Base-by-base conservation (phyloP, 2,888 invertebrate genomes). In the Mesopsocus fuscifrons region DNA sequence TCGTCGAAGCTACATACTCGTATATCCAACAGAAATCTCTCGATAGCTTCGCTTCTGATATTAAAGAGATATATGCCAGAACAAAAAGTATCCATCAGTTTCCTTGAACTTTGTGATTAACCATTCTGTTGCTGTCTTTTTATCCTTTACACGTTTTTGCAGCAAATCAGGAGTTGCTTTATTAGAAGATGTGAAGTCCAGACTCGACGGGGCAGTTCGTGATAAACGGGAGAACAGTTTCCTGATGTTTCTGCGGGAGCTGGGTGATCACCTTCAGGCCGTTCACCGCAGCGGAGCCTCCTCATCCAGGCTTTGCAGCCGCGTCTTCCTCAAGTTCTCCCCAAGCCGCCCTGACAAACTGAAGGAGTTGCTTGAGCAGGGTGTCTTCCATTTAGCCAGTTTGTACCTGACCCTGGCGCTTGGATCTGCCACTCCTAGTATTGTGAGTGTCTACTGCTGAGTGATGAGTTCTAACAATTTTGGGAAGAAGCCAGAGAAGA, bases 321-420 rank as follows among this genome's bases (percentile, higher is more conserved):
- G 38, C 13, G 21, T 38, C n/a, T 38, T 38, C 11, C 18, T 38
- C 21, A 17, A 38, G 20, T 38, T 38, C 21, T 38, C 17, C 8
- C 33, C 33, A 6, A 4, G 20, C 5, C 15, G 20, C 15, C n/a
- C 21, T 13, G 17, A 38, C 6, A 38, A 38, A 20, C 20, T 17
- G 6, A 13, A 20, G 18, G 38, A 38, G 11, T 38, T 38, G 18
- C 20, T 20, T 5, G 38, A 38, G 5, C n/a, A 18, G 5, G 38
- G 38, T 6, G 17, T 38, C 6, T 18, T 18, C 20, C 38, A 38
- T 17, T 20, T 38, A 20, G 6, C 38, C 21, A 20, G 20, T 17
- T 18, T 38, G 8, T 38, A 18, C 20, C 20, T 38, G 17, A 38
- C 38, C 3, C 21, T 38, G 20, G 38, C 16, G 3, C n/a, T 38